A percentile compares a stretch with the other conserved stretches of the same genome.
Conservation (phyloP, 2,888 invertebrate species). For the Ethmia dodecea region DNA sequence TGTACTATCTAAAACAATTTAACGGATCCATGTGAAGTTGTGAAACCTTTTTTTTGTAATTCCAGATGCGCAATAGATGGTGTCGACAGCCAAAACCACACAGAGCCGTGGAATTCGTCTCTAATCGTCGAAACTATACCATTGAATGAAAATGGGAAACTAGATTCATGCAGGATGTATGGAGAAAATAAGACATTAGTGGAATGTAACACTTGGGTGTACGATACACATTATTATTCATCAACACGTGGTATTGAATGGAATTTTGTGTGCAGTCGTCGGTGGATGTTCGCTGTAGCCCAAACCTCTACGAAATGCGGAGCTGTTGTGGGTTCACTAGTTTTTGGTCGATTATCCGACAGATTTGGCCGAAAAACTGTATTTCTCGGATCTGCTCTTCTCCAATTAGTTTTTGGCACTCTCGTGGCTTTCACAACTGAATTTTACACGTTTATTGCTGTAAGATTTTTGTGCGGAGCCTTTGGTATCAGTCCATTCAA, state of each 20-base stretch:
- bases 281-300: slow-evolving; percentile 90
- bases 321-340: slow-evolving; percentile 87
- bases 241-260: slow-evolving; percentile 89
- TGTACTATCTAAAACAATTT: too few species aligned
- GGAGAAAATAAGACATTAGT: slow-evolving; percentile 50
- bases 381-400: slow-evolving; percentile 85
- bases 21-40: too few species aligned
- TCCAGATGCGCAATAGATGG: slow-evolving; percentile 79
- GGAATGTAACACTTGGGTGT: slow-evolving; percentile 79
- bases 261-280: slow-evolving; percentile 87
- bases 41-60: slow-evolving; percentile 19
- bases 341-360: slow-evolving; percentile 87
- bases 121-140: slow-evolving; percentile 78
- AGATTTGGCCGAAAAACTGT: slow-evolving; percentile 87
- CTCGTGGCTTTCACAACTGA: slow-evolving; percentile 87
- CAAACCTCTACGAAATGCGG: slow-evolving; percentile 91
- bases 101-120: slow-evolving; percentile 75
- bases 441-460: slow-evolving; percentile 81
- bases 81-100: slow-evolving; percentile 71
- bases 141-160: slow-evolving; percentile 67
- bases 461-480: slow-evolving; percentile 87
- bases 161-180: slow-evolving; percentile 81
- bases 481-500: slow-evolving; percentile 89
- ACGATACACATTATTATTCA: slow-evolving; percentile 84
- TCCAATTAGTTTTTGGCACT: slow-evolving; percentile 83